These are phyloP conservation scores for Helicorthomorpha holstii DNA, from an alignment of 1,140 invertebrate species.

Conservation along the genomic window DNA sequence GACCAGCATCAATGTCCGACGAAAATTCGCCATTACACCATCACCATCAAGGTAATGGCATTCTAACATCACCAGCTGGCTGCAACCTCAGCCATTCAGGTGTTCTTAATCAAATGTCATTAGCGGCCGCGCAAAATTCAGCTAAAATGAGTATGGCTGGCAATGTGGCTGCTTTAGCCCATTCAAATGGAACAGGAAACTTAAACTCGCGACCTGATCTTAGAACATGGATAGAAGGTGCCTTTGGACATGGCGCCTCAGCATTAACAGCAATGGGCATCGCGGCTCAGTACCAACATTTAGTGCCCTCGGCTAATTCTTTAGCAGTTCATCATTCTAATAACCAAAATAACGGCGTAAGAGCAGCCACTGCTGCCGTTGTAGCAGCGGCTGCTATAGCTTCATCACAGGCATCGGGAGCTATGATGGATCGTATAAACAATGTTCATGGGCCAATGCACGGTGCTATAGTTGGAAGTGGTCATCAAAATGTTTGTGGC, in stretches of 20 bases:
- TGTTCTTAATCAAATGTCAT: no score
- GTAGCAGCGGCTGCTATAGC: neutral
- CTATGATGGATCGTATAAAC: neutral
- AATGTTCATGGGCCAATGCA: neutral
- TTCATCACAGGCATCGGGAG: neutral
- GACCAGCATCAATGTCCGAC: neutral
- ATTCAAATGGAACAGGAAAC: neutral
- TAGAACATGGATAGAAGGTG: neutral
- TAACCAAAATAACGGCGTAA: neutral
- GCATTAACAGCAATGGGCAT: neutral
- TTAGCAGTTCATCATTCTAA: neutral
- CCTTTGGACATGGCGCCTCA: neutral
- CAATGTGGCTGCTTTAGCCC: neutral
- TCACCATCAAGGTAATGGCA: neutral
- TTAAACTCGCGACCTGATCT: neutral
- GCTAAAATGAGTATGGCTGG: neutral
- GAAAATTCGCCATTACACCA: neutral
- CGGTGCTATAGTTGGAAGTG: no score
- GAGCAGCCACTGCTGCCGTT: neutral
- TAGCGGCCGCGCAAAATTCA: neutral
- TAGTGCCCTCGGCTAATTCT: neutral
- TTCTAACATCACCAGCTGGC: neutral
- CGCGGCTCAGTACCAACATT: neutral
- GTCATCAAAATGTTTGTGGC: no score
- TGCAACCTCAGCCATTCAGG: no score